Evolutionary conservation across 2,113 vertebrate genomes (phyloP).

Genomic region (Trogon surrucura): DNA sequence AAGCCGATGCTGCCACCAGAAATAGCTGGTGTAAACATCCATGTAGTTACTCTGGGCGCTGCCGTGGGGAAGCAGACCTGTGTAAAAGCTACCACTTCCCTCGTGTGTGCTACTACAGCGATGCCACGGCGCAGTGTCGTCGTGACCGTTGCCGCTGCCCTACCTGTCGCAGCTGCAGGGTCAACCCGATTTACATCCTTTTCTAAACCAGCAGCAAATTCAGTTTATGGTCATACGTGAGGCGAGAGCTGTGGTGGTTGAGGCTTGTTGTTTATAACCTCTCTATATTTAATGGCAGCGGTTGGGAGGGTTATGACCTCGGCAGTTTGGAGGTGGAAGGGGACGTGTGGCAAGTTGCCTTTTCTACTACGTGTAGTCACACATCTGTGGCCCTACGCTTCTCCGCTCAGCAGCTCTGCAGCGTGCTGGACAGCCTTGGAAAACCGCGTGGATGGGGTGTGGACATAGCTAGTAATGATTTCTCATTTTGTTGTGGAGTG

Average conservation of each 20-base stretch:
- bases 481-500: accelerated
- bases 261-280: neutral
- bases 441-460: neutral
- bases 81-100: neutral
- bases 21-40: neutral
- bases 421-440: neutral
- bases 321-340: neutral
- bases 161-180: neutral
- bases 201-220: neutral
- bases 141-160: neutral
- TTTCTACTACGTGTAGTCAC: accelerated
- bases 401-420: neutral
- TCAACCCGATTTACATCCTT: accelerated
- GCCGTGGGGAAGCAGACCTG: neutral
- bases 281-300: neutral
- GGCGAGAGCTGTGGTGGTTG: neutral
- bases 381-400: neutral
- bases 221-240: accelerated
- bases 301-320: neutral
- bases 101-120: neutral
- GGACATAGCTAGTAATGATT: neutral
- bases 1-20: neutral
- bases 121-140: accelerated
- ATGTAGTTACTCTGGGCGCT: neutral
- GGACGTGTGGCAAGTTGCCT: neutral